Evolutionary conservation across 2,888 invertebrate genomes (phyloP).

Genomic region (Tolmerus cingulatus): DNA sequence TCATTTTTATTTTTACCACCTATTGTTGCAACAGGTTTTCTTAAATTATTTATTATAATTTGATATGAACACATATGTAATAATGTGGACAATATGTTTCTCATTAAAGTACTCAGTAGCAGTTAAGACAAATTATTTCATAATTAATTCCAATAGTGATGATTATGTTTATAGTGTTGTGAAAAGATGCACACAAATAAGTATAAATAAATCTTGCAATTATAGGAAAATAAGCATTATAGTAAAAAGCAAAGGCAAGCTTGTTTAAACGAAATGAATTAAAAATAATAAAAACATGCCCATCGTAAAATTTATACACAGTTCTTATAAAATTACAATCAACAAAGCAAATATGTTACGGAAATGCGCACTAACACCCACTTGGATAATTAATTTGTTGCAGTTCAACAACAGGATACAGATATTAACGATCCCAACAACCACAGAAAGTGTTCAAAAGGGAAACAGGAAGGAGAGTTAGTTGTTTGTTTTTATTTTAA

Average conservation of each 20-base stretch:
- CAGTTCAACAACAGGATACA: neutral
- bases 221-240: neutral
- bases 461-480: neutral
- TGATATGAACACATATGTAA: too few relatives aligned
- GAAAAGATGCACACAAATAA: neutral
- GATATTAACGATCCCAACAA: neutral
- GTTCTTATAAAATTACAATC: neutral
- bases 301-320: neutral
- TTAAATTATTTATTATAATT: too few relatives aligned
- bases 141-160: neutral
- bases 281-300: neutral
- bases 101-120: neutral
- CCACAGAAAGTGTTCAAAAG: neutral
- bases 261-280: too few relatives aligned
- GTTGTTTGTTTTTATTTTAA: neutral
- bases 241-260: neutral
- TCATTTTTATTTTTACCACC: too few relatives aligned
- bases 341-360: neutral
- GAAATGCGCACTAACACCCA: constrained; percentile 29
- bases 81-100: neutral
- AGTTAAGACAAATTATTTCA: neutral
- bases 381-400: constrained; percentile 1
- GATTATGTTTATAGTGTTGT: neutral
- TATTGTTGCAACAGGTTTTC: too few relatives aligned
- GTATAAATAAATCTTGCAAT: neutral